Conservation (phyloP, 2,113 vertebrate genomes). For the Prunella fulvescens region DNA sequence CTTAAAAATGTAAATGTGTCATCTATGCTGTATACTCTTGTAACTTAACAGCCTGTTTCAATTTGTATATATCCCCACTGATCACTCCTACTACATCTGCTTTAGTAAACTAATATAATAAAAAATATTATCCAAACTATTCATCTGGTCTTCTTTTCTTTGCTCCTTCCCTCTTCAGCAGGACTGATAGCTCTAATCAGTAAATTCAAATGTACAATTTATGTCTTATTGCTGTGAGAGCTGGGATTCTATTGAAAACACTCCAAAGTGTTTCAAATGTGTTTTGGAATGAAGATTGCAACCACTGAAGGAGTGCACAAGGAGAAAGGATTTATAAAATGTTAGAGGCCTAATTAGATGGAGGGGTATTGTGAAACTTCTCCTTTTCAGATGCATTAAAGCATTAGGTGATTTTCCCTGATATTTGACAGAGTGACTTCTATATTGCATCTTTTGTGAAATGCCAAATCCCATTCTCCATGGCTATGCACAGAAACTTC, state of each 20-base stretch:
- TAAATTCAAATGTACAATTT: background rate
- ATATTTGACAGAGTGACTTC: background rate
- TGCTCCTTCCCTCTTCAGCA: background rate
- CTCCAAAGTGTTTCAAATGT: background rate
- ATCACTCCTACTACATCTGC: background rate
- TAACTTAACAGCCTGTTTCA: background rate
- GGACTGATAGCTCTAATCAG: background rate
- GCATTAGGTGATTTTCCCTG: background rate
- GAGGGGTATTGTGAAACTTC: background rate
- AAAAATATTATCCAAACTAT: background rate
- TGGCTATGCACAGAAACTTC: background rate
- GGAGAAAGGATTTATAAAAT: background rate
- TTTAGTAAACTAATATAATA: constrained; percentile 6
- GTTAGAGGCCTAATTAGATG: background rate
- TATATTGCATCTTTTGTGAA: background rate
- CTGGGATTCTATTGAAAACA: background rate
- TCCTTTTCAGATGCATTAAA: background rate
- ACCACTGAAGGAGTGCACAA: background rate
- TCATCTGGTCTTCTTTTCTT: background rate
- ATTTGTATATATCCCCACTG: background rate
- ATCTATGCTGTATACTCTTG: background rate
- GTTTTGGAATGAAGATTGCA: background rate
- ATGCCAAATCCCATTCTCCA: background rate
- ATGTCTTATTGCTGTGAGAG: background rate
- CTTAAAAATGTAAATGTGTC: constrained; percentile 18